These are phyloP conservation scores for Hydra vulgaris DNA, from an alignment of 30 jellyfish, hydroid and myxozoan species.

Conservation along the genomic window DNA sequence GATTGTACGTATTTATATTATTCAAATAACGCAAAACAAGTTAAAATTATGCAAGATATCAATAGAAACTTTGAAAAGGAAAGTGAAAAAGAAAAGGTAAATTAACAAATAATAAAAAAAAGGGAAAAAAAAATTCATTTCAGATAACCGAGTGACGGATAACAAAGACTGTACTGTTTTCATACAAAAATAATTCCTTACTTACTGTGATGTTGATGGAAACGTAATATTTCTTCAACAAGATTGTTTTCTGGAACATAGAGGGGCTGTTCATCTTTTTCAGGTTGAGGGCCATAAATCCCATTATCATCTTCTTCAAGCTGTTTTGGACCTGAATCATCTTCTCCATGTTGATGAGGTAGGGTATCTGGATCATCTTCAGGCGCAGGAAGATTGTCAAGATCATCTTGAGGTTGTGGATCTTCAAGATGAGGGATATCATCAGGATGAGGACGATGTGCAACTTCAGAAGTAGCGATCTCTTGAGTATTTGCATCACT, in stretches of 20 bases:
- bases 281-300: neutral
- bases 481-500: neutral
- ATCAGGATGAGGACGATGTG: neutral
- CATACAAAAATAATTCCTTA: neutral
- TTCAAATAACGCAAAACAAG: too few relatives aligned
- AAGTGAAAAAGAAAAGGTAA: too few relatives aligned
- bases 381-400: neutral
- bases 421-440: neutral
- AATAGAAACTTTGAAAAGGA: too few relatives aligned
- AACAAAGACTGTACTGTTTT: too few relatives aligned
- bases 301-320: neutral
- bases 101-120: too few relatives aligned
- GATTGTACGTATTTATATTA: too few relatives aligned
- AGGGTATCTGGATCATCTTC: neutral
- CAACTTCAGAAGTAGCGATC: neutral
- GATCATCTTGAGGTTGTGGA: neutral
- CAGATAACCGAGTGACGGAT: too few relatives aligned
- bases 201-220: neutral
- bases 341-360: neutral
- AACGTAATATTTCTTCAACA: neutral
- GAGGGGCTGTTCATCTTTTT: neutral
- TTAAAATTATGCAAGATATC: too few relatives aligned
- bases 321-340: neutral
- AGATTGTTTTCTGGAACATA: neutral
- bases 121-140: too few relatives aligned